Base-by-base conservation (phyloP, 2,888 invertebrate genomes). In the Gandaritis pyraliata region DNA sequence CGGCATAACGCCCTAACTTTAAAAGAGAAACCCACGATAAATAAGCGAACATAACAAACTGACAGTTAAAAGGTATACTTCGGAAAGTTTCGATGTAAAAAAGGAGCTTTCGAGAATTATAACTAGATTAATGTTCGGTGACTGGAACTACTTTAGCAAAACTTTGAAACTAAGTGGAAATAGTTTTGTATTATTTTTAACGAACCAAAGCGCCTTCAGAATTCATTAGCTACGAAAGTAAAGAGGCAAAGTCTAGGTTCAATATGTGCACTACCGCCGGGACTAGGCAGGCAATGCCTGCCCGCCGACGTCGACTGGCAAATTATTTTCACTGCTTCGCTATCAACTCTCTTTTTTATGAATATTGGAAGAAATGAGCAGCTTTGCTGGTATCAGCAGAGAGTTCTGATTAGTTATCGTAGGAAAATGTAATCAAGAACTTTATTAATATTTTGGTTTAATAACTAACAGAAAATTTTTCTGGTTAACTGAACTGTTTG, bases 101-200 rank as follows among this genome's bases (percentile, higher is more conserved):
- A 81, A 73, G 74, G 73, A 72, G 74, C 74, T 74, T 75, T 73
- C 68, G 62, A 72, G 75, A 82, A 85, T 84, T 85, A 86, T 87
- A 88, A 88, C 85, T 82, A 87, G 85, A 90, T 89, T 88, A 91
- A 90, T 88, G 90, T 84, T 85, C 81, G 79, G 82, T 83, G 84
- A 89, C 85, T 86, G 83, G 80, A 87, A 88, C 84, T 88, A 85
- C 83, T 82, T 78, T 72, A 76, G 76, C 74, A 74, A 77, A 86
- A 89, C 83, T 89, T 86, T 60, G 72, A 56, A 83, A 86, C 82
- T 84, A 81, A 83, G 79, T 78, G 78, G 78, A 74, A 84, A 82
- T 70, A 82, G 84, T 88, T 88, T 89, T 87, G 83, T 86, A 82
- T 86, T 90, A 86, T 90, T 91, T 90, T 88, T 86, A 85, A 84